phyloP scores from a whole-genome alignment of 2,113 vertebrate species.

The Onychostoma macrolepis region DNA sequence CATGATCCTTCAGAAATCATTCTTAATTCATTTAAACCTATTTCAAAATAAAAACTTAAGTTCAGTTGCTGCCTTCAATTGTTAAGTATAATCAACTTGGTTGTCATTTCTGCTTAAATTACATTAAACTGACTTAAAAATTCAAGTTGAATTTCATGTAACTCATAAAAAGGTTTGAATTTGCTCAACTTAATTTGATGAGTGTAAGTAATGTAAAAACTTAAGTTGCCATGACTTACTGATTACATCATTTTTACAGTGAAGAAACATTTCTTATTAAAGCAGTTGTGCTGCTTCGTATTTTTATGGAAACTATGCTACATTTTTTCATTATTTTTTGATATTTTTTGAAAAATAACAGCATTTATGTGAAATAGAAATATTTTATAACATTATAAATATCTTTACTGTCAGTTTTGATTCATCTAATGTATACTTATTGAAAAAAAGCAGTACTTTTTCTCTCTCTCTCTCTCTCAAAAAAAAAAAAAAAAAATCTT shows the following conservation, averaged over 20 bases:
- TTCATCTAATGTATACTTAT: not conserved
- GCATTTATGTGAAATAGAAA: not conserved
- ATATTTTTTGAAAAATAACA: not conserved
- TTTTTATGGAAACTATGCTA: not conserved
- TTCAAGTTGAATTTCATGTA: not conserved
- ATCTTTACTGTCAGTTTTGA: not conserved
- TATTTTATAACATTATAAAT: not conserved
- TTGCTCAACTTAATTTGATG: no score
- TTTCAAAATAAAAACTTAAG: no score
- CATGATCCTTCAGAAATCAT: no score
- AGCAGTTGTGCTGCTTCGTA: no score
- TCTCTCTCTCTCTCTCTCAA: no score
- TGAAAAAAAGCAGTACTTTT: not conserved
- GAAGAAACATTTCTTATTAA: not conserved
- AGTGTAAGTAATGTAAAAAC: no score
- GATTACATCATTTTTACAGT: no score
- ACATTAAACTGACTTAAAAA: not conserved
- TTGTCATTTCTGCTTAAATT: not conserved
- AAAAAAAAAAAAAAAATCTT: no score
- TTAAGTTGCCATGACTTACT: no score
- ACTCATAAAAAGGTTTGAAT: not conserved
- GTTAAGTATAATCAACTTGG: no score
- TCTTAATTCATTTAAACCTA: no score
- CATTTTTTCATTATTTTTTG: not conserved
- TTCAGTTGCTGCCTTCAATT: no score